Conservation (phyloP, 2,113 vertebrate species). For the Cynocephalus volans region DNA sequence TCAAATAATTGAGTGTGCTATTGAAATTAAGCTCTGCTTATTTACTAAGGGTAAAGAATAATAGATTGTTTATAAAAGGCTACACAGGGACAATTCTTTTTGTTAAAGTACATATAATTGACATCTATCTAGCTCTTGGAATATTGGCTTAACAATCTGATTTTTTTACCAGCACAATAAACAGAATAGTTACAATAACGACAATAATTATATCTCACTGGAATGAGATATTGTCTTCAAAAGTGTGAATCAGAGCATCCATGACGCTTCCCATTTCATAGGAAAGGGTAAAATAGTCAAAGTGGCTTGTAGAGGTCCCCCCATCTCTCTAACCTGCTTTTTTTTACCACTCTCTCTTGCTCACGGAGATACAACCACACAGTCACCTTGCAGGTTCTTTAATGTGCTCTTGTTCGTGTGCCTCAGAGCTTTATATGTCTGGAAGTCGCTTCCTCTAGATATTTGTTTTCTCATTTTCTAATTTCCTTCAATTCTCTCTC, state of each 20-base stretch:
- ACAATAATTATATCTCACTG: not conserved
- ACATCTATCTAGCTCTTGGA: not conserved
- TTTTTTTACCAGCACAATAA: not conserved
- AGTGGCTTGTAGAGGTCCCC: not conserved
- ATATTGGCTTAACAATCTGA: not conserved
- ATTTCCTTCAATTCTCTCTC: not conserved
- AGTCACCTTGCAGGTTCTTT: too few species aligned
- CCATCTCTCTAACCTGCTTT: not conserved
- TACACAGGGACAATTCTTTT: not conserved
- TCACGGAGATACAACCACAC: not conserved
- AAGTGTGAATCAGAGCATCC: not conserved
- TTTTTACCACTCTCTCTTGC: not conserved
- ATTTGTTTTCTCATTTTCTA: not conserved
- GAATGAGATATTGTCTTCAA: not conserved
- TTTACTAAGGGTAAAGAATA: not conserved
- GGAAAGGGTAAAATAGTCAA: not conserved
- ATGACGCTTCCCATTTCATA: not conserved
- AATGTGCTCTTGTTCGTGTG: not conserved
- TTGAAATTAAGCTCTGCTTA: not conserved
- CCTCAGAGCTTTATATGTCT: not conserved
- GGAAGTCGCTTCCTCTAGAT: not conserved
- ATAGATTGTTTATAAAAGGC: not conserved
- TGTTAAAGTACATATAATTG: not conserved
- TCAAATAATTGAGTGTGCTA: not conserved
- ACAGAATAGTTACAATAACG: not conserved